Conservation (phyloP, 2,113 vertebrate species). For the Balaenoptera acutorostrata region DNA sequence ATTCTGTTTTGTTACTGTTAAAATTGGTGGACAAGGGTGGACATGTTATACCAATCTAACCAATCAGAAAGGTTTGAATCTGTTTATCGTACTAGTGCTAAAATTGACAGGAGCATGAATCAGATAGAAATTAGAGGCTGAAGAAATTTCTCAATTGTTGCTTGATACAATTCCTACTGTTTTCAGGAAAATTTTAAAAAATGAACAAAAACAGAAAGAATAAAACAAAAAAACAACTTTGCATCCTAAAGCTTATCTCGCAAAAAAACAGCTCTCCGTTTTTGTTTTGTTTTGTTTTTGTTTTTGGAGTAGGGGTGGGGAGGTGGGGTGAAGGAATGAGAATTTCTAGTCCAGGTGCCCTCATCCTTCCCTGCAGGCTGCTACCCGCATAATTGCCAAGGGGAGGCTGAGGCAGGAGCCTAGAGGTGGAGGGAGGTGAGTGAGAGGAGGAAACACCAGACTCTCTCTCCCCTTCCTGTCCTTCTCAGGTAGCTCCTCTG, state of each 20-base stretch:
- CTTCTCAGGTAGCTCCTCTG: not conserved
- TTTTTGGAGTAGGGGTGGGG: rapidly evolving
- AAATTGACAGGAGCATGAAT: not conserved
- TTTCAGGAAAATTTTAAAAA: not conserved
- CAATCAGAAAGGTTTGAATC: not conserved
- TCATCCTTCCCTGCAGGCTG: not conserved
- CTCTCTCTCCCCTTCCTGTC: not conserved
- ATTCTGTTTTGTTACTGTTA: not conserved
- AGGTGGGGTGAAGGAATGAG: not conserved
- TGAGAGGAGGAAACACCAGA: rapidly evolving
- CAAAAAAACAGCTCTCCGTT: not conserved
- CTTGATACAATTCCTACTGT: not conserved
- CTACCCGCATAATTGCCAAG: not conserved
- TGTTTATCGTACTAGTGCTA: not conserved
- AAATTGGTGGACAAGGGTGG: not conserved
- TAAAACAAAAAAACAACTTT: not conserved
- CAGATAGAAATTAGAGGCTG: not conserved
- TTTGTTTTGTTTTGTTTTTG: not conserved
- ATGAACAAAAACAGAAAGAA: not conserved
- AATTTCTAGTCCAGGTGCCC: not conserved
- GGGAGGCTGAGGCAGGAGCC: not conserved
- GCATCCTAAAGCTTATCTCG: not conserved
- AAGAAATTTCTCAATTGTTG: not conserved
- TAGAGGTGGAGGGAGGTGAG: no score
- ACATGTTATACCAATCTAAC: not conserved